Evolutionary conservation across 1,140 invertebrate genomes (phyloP).

Genomic region (Ips typographus): DNA sequence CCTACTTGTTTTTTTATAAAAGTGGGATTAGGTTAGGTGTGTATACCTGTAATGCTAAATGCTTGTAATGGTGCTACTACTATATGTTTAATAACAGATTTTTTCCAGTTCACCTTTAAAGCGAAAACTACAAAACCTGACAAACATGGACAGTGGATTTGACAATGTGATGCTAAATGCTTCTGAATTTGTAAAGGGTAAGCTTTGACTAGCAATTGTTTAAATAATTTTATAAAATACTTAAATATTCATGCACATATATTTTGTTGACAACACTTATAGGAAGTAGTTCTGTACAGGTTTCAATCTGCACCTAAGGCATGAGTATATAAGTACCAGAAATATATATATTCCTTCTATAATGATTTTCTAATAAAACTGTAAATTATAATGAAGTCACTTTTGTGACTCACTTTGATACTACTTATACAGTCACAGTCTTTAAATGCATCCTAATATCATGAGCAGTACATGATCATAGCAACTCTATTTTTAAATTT

Average conservation of each 20-base stretch:
- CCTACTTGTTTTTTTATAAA: constrained; percentile 36
- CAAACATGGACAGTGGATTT: constrained; percentile 54
- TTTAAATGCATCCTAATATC: too few species aligned
- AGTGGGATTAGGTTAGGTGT: constrained; percentile 39
- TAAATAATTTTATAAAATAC: neutral
- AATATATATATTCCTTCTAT: neutral
- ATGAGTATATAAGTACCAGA: too few species aligned
- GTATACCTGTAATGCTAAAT: constrained; percentile 37
- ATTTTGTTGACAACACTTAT: neutral
- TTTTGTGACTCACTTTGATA: too few species aligned
- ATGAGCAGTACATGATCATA: too few species aligned
- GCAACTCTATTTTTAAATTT: too few species aligned
- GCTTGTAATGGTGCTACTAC: constrained; percentile 35
- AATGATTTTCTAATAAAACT: neutral
- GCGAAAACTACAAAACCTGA: constrained; percentile 32
- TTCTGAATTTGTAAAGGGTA: constrained; percentile 61
- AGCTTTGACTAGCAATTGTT: constrained; percentile 14
- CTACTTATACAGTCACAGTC: too few species aligned
- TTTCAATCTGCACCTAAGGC: too few species aligned
- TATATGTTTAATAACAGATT: constrained; percentile 26
- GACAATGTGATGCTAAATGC: constrained; percentile 56
- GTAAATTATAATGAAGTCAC: too few species aligned
- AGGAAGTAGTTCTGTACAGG: neutral
- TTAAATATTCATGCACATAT: neutral
- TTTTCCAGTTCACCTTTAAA: constrained; percentile 42